A percentile compares a stretch with the other conserved stretches of the same genome.
These are phyloP conservation scores for Pseudopipra pipra DNA, from an alignment of 2,113 vertebrate genomes.

Conservation along the genomic window DNA sequence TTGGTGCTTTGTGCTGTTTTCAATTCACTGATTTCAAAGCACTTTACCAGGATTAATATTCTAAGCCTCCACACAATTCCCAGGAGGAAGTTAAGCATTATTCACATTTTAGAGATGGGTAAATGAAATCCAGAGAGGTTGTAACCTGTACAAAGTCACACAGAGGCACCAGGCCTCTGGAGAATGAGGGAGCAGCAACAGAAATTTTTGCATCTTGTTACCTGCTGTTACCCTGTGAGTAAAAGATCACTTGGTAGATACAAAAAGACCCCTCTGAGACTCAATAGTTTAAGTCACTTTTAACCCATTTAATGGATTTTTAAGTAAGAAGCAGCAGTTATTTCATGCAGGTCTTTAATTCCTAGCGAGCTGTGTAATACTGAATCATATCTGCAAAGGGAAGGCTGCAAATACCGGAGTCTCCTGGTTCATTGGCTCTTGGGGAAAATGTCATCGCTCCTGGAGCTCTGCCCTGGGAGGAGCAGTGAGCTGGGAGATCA, in stretches of 20 bases:
- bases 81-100: conserved; percentile 24
- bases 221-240: conserved; percentile 38
- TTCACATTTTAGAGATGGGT: conserved; percentile 46
- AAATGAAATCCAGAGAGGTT: conserved; percentile 58
- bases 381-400: not conserved
- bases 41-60: conserved; percentile 50
- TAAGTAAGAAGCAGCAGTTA: conserved; percentile 21
- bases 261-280: not conserved
- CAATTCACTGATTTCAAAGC: conserved; percentile 42
- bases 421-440: not conserved
- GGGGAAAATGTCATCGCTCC: not conserved
- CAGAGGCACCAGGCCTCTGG: conserved; percentile 4
- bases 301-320: conserved; percentile 46
- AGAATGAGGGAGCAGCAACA: not conserved
- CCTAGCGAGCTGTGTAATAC: not conserved
- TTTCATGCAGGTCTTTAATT: conserved; percentile 38
- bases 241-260: conserved; percentile 32
- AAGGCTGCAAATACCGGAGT: not conserved
- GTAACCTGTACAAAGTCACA: conserved; percentile 32
- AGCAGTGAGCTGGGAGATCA: not conserved
- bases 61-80: conserved; percentile 23
- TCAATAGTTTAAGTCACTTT: conserved; percentile 21
- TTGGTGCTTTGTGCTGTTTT: conserved; percentile 31
- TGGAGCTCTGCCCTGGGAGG: not conserved
- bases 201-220: conserved; percentile 33